Percentiles rank a stretch among this genome's conserved stretches.
phyloP scores from a whole-genome alignment of 2,797 vertebrate genomes.

The Phrynocephalus forsythii region DNA sequence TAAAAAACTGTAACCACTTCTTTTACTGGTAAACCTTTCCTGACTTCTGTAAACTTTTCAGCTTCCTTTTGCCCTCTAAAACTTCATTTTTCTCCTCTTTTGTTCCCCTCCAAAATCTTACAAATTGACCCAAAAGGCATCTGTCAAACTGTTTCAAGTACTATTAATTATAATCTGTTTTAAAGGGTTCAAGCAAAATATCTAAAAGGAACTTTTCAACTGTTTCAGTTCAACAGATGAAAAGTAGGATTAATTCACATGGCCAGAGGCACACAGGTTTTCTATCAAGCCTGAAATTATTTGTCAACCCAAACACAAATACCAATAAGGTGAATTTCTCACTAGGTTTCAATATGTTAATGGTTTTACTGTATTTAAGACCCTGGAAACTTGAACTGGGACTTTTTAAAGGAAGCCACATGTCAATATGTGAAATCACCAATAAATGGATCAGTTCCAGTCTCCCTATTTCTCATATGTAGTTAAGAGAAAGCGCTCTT shows the following conservation, averaged over 20 bases:
- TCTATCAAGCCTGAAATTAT: background rate
- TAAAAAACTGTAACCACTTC: background rate
- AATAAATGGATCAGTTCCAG: background rate
- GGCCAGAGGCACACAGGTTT: background rate
- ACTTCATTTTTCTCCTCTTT: background rate
- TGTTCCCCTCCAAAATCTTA: background rate
- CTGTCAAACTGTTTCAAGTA: background rate
- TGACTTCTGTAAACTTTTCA: background rate
- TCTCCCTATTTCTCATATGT: background rate
- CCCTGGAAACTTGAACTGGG: background rate
- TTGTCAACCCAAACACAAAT: background rate
- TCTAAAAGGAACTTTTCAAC: background rate
- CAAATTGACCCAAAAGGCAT: background rate
- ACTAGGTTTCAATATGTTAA: background rate
- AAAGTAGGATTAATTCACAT: background rate
- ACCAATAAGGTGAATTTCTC: background rate
- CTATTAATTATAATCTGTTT: too few relatives aligned
- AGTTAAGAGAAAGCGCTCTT: background rate
- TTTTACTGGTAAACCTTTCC: background rate
- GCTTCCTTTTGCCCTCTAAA: background rate
- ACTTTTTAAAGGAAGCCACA: background rate
- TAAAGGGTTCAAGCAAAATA: background rate
- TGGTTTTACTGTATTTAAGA: background rate
- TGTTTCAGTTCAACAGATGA: background rate
- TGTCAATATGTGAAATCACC: background rate